A percentile compares a stretch with the other conserved stretches of the same genome.
These are phyloP conservation scores for Nanger granti DNA, from an alignment of 2,113 vertebrate species.

Conservation along the genomic window DNA sequence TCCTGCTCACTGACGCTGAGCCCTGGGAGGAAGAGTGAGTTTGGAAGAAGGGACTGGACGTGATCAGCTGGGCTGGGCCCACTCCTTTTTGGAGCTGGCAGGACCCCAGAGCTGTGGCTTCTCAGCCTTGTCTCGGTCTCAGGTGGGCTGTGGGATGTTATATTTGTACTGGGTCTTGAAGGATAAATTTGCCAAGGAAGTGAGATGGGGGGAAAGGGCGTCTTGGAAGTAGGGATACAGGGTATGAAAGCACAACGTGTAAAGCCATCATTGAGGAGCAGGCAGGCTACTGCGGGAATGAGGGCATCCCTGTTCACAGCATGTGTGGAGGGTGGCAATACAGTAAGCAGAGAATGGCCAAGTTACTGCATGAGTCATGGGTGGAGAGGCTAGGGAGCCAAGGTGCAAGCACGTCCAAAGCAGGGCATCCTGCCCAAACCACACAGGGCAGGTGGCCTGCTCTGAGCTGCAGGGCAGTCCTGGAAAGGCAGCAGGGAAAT, in stretches of 20 bases:
- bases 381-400: background rate
- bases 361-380: background rate
- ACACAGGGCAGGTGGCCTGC: background rate
- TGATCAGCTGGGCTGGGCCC: background rate
- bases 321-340: accelerated
- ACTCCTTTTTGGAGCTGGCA: background rate
- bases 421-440: background rate
- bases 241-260: background rate
- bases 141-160: background rate
- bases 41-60: background rate
- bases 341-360: accelerated
- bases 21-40: background rate
- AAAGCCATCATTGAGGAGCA: background rate
- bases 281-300: accelerated
- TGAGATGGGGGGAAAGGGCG: background rate
- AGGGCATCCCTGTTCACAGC: accelerated
- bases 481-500: background rate
- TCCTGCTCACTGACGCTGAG: no score
- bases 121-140: background rate
- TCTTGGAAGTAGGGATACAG: background rate
- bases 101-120: background rate
- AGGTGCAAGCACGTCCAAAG: accelerated
- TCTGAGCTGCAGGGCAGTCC: background rate
- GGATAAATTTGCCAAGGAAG: background rate
- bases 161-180: background rate